These are phyloP conservation scores for Parnassius mnemosyne DNA, from an alignment of 2,888 invertebrate genomes.

Conservation along the genomic window DNA sequence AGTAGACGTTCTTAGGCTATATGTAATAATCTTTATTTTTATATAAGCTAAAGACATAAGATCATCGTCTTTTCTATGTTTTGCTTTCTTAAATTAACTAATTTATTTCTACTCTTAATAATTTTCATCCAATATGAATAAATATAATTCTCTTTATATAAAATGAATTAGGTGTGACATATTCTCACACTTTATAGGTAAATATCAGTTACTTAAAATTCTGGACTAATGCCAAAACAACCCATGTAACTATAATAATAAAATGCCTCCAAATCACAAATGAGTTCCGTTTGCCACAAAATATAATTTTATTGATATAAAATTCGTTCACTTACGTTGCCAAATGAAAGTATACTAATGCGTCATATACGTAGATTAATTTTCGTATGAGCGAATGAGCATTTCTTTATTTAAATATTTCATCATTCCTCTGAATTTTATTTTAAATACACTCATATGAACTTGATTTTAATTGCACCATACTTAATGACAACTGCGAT, in stretches of 20 bases:
- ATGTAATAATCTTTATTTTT: too few relatives aligned
- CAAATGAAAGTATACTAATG: constrained; percentile 21
- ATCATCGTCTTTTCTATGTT: too few relatives aligned
- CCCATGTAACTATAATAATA: constrained; percentile 16
- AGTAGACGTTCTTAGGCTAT: too few relatives aligned
- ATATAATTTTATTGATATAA: constrained; percentile 6
- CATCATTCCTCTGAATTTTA: background rate
- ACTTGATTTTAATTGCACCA: constrained; percentile 15
- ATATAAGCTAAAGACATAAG: too few relatives aligned
- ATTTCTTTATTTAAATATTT: constrained; percentile 14
- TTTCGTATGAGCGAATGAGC: constrained; percentile 12
- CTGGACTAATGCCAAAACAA: constrained; percentile 22
- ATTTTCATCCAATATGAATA: too few relatives aligned
- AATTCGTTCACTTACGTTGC: constrained; percentile 16
- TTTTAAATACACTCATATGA: constrained; percentile 8
- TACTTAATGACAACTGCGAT: background rate
- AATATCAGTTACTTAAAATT: constrained; percentile 14
- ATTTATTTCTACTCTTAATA: too few relatives aligned
- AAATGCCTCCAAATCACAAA: constrained; percentile 18
- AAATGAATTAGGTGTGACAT: too few relatives aligned
- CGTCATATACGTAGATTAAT: constrained; percentile 13
- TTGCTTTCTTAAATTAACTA: too few relatives aligned
- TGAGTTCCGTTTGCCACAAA: constrained; percentile 2
- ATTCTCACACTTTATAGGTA: too few relatives aligned
- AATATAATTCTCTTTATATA: too few relatives aligned